Evolutionary conservation across 2,113 vertebrate genomes (phyloP).

Genomic region (Sylvilagus bachmani): DNA sequence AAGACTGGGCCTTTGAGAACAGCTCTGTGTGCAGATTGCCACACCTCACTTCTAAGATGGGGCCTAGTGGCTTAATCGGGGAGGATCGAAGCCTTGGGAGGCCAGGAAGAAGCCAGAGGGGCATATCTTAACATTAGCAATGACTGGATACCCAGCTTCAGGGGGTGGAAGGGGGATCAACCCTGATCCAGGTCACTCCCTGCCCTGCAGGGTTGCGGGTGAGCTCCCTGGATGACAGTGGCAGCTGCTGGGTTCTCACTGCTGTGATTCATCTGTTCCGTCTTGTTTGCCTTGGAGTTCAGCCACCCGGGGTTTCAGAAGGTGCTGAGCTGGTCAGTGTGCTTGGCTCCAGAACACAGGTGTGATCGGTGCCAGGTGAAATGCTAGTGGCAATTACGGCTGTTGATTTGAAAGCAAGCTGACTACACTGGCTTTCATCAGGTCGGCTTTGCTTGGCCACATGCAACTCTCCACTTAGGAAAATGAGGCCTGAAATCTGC

Average conservation of each 20-base stretch:
- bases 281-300: conserved; percentile 77
- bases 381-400: conserved; percentile 64
- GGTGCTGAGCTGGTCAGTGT: conserved; percentile 71
- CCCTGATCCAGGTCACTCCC: not conserved
- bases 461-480: conserved; percentile 53
- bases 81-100: not conserved
- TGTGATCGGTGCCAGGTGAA: conserved; percentile 61
- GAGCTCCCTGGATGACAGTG: conserved; percentile 49
- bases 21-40: not conserved
- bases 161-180: not conserved
- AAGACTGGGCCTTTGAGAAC: not conserved
- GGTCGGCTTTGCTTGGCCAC: conserved; percentile 73
- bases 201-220: not conserved
- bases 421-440: conserved; percentile 65
- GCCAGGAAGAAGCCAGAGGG: not conserved
- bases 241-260: conserved; percentile 34
- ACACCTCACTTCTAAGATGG: not conserved
- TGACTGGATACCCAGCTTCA: not conserved
- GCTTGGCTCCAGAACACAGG: conserved; percentile 74
- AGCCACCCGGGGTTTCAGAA: conserved; percentile 70
- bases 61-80: not conserved
- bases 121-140: not conserved
- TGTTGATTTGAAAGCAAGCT: conserved; percentile 65
- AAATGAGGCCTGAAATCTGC: conserved; percentile 59
- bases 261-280: conserved; percentile 43